Evolutionary conservation across 2,797 vertebrate genomes (phyloP).

Genomic region (Enteromius argenteus): DNA sequence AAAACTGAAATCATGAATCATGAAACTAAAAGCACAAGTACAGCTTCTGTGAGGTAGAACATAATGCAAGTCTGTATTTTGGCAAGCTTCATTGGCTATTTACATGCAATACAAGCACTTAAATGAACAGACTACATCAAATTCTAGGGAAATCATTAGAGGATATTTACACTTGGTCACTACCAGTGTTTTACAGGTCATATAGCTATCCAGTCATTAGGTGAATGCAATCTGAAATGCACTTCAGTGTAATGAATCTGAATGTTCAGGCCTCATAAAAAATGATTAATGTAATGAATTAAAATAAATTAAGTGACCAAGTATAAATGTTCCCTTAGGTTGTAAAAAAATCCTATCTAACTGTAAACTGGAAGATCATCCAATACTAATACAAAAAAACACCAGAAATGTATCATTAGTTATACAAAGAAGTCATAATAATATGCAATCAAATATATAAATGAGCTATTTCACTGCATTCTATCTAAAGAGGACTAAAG

Average conservation of each 20-base stretch:
- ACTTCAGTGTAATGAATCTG: background rate
- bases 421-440: constrained; percentile 45
- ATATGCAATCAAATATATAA: background rate
- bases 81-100: constrained; percentile 17
- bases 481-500: background rate
- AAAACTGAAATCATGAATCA: constrained; percentile 7
- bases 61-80: constrained; percentile 36
- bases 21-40: background rate
- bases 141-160: background rate
- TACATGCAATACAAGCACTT: constrained; percentile 16
- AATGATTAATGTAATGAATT: background rate
- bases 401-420: background rate
- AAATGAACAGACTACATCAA: constrained; percentile 1
- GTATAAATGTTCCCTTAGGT: background rate
- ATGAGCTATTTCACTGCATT: background rate
- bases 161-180: background rate
- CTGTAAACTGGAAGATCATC: background rate
- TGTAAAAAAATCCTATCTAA: background rate
- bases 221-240: background rate
- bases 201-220: background rate
- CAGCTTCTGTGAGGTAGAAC: constrained; percentile 25
- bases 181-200: background rate
- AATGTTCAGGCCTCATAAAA: background rate
- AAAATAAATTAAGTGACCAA: background rate
- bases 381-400: constrained; percentile 5